phyloP scores from a whole-genome alignment of 1,140 invertebrate genomes.

The Muscidifurax raptorellus region DNA sequence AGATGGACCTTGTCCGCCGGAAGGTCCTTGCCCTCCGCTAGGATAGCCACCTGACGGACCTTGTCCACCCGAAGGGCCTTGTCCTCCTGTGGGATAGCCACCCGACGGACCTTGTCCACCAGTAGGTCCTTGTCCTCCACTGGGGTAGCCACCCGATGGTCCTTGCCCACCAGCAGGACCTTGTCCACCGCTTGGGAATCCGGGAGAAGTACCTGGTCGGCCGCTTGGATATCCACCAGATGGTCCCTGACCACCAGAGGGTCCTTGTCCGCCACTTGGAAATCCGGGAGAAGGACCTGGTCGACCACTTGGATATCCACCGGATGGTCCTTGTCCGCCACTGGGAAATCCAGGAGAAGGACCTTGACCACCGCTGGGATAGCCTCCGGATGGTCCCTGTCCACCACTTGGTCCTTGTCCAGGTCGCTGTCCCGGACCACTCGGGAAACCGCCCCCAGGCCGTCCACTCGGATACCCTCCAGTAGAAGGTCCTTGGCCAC shows the following conservation, averaged over 20 bases:
- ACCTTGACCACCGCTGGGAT: slow-evolving; percentile 51
- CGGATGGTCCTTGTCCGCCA: slow-evolving; percentile 57
- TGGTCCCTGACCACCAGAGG: slow-evolving; percentile 45
- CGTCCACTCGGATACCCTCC: slow-evolving; percentile 60
- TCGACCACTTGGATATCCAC: slow-evolving; percentile 59
- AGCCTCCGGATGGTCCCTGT: slow-evolving; percentile 48
- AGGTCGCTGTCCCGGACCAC: slow-evolving; percentile 48
- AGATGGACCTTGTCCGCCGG: slow-evolving; percentile 53
- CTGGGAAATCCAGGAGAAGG: slow-evolving; percentile 57
- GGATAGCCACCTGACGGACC: slow-evolving; percentile 57
- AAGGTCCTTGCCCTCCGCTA: slow-evolving; percentile 57
- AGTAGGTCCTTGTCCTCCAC: slow-evolving; percentile 55
- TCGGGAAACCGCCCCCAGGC: slow-evolving; percentile 51
- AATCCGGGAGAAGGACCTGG: slow-evolving; percentile 54
- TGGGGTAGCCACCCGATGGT: slow-evolving; percentile 57
- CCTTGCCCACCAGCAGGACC: slow-evolving; percentile 49
- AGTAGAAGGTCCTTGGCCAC: slow-evolving; percentile 50
- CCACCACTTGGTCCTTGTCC: slow-evolving; percentile 58
- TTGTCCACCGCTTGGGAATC: slow-evolving; percentile 22
- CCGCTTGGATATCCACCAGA: slow-evolving; percentile 56
- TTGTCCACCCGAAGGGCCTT: slow-evolving; percentile 57
- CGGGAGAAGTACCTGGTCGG: slow-evolving; percentile 16
- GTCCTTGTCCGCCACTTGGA: slow-evolving; percentile 49
- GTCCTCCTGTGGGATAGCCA: slow-evolving; percentile 34
- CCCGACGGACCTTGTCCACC: slow-evolving; percentile 52